A percentile compares a stretch with the other conserved stretches of the same genome.
Evolutionary conservation across 1,140 invertebrate species (phyloP).

Genomic region (Littorina saxatilis): DNA sequence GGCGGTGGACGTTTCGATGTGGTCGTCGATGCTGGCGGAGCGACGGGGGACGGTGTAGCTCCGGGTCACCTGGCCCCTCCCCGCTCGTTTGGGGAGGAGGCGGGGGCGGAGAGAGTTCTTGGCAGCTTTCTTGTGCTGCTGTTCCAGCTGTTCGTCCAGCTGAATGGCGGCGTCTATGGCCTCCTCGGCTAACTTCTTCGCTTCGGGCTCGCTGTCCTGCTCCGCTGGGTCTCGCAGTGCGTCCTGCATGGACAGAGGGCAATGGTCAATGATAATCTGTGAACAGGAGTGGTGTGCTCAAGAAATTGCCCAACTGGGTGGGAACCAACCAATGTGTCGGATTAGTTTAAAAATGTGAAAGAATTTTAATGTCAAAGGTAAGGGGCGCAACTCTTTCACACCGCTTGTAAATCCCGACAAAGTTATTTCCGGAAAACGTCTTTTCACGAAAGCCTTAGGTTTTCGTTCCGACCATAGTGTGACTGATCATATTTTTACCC

Average conservation of each 20-base stretch:
- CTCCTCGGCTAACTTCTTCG: conserved; percentile 49
- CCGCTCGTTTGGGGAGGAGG: not conserved
- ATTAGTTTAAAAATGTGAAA: too few relatives aligned
- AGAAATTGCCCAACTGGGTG: too few relatives aligned
- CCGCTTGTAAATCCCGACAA: too few relatives aligned
- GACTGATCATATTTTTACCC: too few relatives aligned
- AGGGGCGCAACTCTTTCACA: too few relatives aligned
- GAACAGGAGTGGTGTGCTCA: too few relatives aligned
- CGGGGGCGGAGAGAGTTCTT: not conserved
- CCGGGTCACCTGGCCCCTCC: conserved; percentile 34
- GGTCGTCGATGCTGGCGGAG: conserved; percentile 30
- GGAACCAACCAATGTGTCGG: too few relatives aligned
- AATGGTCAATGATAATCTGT: too few relatives aligned
- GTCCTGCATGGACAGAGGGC: conserved; percentile 24
- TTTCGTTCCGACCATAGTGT: too few relatives aligned
- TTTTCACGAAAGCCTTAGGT: too few relatives aligned
- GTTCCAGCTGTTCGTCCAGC: conserved; percentile 38
- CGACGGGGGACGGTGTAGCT: conserved; percentile 42
- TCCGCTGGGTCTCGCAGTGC: conserved; percentile 35
- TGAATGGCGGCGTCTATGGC: conserved; percentile 46
- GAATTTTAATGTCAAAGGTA: too few relatives aligned
- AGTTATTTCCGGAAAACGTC: too few relatives aligned
- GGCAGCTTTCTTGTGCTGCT: conserved; percentile 33
- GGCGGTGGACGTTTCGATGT: conserved; percentile 22
- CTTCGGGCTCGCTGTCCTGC: conserved; percentile 44